A percentile compares a stretch with the other conserved stretches of the same genome.
phyloP scores from a whole-genome alignment of 1,140 invertebrate species.

The Kradibia gibbosae region DNA sequence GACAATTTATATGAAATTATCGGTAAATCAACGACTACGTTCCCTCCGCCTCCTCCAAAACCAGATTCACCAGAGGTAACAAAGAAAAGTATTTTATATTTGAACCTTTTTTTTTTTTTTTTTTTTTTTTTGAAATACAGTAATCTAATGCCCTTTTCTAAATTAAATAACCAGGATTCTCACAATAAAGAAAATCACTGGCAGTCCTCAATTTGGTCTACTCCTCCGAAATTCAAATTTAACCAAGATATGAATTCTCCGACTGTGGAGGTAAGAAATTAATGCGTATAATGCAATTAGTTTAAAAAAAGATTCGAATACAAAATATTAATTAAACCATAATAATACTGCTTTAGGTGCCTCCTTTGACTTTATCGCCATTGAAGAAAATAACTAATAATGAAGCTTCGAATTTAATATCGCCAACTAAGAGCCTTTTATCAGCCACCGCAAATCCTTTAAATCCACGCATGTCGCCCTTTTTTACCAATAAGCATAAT shows the following conservation, averaged over 20 bases:
- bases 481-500: slow-evolving; percentile 59
- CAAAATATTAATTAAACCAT: slow-evolving; percentile 26
- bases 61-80: slow-evolving; percentile 63
- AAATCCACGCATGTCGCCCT: slow-evolving; percentile 66
- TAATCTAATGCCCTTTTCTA: no score
- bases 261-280: slow-evolving; percentile 61
- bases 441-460: slow-evolving; percentile 68
- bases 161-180: slow-evolving; percentile 24
- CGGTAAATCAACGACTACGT: slow-evolving; percentile 52
- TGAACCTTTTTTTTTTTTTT: no score
- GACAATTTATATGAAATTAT: slow-evolving; percentile 63
- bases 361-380: slow-evolving; percentile 62
- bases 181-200: slow-evolving; percentile 56
- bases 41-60: slow-evolving; percentile 61
- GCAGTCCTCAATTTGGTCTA: slow-evolving; percentile 68
- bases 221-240: slow-evolving; percentile 62
- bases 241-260: slow-evolving; percentile 57
- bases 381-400: slow-evolving; percentile 61
- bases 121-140: no score
- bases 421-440: slow-evolving; percentile 66
- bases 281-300: not conserved
- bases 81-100: not conserved
- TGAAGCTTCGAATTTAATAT: slow-evolving; percentile 62
- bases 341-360: slow-evolving; percentile 58
- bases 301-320: not conserved